Evolutionary conservation across 2,797 vertebrate species (phyloP).

Genomic region (Gobio occitaniae): DNA sequence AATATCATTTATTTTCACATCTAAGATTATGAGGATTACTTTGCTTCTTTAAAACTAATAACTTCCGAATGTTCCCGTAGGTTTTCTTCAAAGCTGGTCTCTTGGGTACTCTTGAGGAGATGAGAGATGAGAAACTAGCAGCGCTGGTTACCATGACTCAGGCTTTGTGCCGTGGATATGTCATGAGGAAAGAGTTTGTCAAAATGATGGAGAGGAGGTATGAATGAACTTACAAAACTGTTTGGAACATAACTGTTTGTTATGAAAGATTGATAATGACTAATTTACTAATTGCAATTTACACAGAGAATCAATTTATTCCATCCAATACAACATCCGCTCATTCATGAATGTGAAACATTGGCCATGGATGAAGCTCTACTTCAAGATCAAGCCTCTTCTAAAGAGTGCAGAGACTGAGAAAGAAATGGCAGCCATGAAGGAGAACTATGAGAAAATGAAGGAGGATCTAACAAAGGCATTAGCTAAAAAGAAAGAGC

Average conservation of each 20-base stretch:
- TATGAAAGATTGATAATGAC: neutral
- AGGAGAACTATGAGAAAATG: conserved; percentile 87
- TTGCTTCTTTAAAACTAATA: too few species aligned
- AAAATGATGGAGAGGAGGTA: conserved; percentile 57
- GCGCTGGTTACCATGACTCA: conserved; percentile 84
- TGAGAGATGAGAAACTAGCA: conserved; percentile 87
- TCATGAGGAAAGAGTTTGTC: conserved; percentile 63
- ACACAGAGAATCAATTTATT: conserved; percentile 14
- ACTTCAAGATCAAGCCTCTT: conserved; percentile 35
- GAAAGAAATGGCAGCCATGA: conserved; percentile 93
- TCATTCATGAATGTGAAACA: conserved; percentile 35
- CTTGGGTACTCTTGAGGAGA: conserved; percentile 83
- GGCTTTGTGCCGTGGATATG: conserved; percentile 77
- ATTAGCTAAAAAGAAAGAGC: conserved; percentile 86
- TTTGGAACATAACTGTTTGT: neutral
- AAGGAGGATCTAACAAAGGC: conserved; percentile 86
- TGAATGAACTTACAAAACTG: neutral
- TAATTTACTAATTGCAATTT: neutral
- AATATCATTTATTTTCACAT: too few species aligned
- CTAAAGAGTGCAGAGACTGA: conserved; percentile 23
- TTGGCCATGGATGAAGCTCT: conserved; percentile 31
- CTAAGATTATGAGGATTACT: too few species aligned
- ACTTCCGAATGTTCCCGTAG: conserved; percentile 56
- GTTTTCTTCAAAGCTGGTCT: conserved; percentile 87
- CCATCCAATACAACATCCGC: conserved; percentile 22